Percentiles rank a stretch among this genome's conserved stretches.
Evolutionary conservation across 1,140 invertebrate species (phyloP).

Genomic region (Drosophila jambulina): DNA sequence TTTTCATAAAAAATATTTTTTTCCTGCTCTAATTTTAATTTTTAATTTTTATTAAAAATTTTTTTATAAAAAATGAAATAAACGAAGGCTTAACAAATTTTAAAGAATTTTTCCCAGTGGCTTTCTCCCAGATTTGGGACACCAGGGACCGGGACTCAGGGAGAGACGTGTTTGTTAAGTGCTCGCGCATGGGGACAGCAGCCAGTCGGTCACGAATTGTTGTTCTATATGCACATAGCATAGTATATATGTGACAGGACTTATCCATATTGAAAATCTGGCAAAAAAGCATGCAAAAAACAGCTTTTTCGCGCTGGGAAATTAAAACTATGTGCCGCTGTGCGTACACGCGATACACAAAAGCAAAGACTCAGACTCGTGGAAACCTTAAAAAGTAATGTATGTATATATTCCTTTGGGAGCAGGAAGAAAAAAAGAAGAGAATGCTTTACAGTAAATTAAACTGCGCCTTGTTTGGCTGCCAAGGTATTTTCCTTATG

Average conservation of each 20-base stretch:
- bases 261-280: conserved; percentile 62
- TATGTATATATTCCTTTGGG: conserved; percentile 32
- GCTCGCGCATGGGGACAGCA: conserved; percentile 39
- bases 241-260: background rate
- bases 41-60: too few species aligned
- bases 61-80: background rate
- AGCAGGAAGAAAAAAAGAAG: background rate
- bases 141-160: conserved; percentile 3
- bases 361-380: conserved; percentile 13
- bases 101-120: background rate
- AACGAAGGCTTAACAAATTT: too few species aligned
- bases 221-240: conserved; percentile 8
- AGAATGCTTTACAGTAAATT: conserved; percentile 53
- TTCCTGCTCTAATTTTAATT: background rate
- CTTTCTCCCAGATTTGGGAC: conserved; percentile 1
- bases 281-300: conserved; percentile 37
- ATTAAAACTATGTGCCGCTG: conserved; percentile 67
- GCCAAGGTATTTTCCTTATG: conserved; percentile 14
- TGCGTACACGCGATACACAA: conserved; percentile 31
- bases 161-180: conserved; percentile 34
- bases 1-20: background rate
- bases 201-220: conserved; percentile 26
- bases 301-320: conserved; percentile 30
- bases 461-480: conserved; percentile 33
- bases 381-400: conserved; percentile 40